These are phyloP conservation scores for Oxycera nigricornis DNA, from an alignment of 2,888 invertebrate species.

Conservation along the genomic window DNA sequence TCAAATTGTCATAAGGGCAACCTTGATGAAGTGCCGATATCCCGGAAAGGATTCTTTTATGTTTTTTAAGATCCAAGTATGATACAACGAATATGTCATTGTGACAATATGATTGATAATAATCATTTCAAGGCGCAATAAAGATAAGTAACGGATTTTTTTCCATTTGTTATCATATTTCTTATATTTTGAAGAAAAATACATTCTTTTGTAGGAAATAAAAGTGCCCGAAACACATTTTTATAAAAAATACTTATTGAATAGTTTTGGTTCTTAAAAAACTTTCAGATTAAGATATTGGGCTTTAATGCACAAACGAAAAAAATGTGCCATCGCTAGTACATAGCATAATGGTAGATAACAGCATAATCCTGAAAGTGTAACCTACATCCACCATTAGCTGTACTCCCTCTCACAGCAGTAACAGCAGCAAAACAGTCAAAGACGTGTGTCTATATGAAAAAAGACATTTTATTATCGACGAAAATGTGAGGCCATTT, in stretches of 20 bases:
- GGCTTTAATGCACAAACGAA: not conserved
- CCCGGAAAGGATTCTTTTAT: not conserved
- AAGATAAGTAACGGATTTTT: not conserved
- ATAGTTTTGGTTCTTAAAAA: not conserved
- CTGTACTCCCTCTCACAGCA: not conserved
- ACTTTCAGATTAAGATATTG: no score
- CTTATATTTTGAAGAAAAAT: no score
- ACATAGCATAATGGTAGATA: not conserved
- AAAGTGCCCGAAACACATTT: no score
- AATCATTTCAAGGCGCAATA: not conserved
- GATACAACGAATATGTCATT: not conserved
- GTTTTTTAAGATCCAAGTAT: not conserved
- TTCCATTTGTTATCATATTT: no score
- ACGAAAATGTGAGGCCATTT: constrained; percentile 47
- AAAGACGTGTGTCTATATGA: constrained; percentile 42
- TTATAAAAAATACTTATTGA: not conserved
- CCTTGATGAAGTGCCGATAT: not conserved
- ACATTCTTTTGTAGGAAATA: no score
- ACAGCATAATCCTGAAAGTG: not conserved
- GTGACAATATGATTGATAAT: not conserved
- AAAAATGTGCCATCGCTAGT: not conserved
- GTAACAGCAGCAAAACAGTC: constrained; percentile 4
- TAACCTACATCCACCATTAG: not conserved
- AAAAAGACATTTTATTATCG: constrained; percentile 47
- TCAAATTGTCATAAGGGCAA: constrained; percentile 23